Conservation (phyloP, 2,113 vertebrate species). For the Leucosticte australis region DNA sequence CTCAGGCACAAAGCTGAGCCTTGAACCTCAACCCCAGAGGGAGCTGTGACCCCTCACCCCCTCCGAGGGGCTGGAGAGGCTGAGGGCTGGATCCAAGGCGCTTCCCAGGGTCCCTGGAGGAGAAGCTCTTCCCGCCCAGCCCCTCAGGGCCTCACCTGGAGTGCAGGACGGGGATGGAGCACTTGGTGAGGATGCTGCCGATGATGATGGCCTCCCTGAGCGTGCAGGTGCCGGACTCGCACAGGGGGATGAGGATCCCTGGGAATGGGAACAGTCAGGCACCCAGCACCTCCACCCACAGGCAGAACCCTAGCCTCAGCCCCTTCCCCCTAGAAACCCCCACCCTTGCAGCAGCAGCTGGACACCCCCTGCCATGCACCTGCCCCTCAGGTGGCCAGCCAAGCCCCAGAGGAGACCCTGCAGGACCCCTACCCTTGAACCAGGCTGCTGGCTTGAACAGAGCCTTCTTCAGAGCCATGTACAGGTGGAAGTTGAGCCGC, state of each 20-base stretch:
- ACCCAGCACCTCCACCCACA: fast-evolving
- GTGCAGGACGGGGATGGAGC: slow-evolving; percentile 95
- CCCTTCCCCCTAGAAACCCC: not conserved
- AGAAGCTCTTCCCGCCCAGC: no score
- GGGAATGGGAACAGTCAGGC: not conserved
- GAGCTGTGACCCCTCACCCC: not conserved
- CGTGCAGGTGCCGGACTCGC: slow-evolving; percentile 93
- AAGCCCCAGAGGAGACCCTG: not conserved
- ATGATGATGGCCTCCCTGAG: slow-evolving; percentile 94
- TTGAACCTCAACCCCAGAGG: not conserved
- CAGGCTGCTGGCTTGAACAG: slow-evolving; percentile 96
- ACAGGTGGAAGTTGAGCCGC: slow-evolving; percentile 94
- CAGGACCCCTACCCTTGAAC: slow-evolving; percentile 90
- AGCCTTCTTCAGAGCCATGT: slow-evolving; percentile 94
- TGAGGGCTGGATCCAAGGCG: fast-evolving
- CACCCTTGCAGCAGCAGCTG: not conserved
- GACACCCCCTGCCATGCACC: fast-evolving
- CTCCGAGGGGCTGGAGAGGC: fast-evolving
- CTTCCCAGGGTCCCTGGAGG: no score
- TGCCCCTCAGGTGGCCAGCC: not conserved
- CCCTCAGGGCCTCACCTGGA: slow-evolving; percentile 81
- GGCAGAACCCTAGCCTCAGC: not conserved
- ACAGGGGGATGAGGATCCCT: slow-evolving; percentile 96
- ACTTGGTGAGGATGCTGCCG: slow-evolving; percentile 93
- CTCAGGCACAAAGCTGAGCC: not conserved